These are phyloP conservation scores for Nemurella pictetii DNA, from an alignment of 2,888 invertebrate genomes.

Conservation along the genomic window DNA sequence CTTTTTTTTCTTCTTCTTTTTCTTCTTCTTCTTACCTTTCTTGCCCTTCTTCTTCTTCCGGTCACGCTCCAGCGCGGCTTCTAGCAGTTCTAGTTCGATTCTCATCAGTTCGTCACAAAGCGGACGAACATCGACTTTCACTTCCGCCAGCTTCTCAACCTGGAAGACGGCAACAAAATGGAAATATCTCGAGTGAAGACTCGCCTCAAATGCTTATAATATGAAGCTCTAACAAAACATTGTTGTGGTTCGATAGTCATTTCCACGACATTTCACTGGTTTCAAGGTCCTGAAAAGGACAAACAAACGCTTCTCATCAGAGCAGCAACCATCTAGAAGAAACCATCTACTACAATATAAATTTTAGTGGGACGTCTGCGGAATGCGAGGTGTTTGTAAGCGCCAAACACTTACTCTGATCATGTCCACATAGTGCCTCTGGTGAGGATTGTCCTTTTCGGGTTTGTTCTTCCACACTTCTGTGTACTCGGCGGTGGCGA, in stretches of 20 bases:
- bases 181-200: no score
- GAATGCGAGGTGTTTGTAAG: neutral
- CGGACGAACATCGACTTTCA: conserved; percentile 67
- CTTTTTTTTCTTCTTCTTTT: conserved; percentile 52
- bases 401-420: neutral
- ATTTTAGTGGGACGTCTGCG: no score
- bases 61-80: conserved; percentile 58
- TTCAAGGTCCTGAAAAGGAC: no score
- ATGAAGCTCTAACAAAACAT: no score
- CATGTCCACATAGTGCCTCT: conserved; percentile 64
- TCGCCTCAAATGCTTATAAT: no score
- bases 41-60: conserved; percentile 47
- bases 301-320: no score
- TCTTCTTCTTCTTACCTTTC: conserved; percentile 46
- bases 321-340: no score
- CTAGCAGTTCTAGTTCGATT: conserved; percentile 58
- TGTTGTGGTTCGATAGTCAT: no score
- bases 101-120: conserved; percentile 71
- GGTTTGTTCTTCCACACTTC: conserved; percentile 56
- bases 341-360: no score
- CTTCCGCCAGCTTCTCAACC: conserved; percentile 64
- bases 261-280: no score
- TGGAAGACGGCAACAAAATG: conserved; percentile 48
- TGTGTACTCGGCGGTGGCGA: conserved; percentile 5
- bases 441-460: conserved; percentile 59